Evolutionary conservation across 2,888 invertebrate genomes (phyloP).

Genomic region (Camptogramma bilineatum): DNA sequence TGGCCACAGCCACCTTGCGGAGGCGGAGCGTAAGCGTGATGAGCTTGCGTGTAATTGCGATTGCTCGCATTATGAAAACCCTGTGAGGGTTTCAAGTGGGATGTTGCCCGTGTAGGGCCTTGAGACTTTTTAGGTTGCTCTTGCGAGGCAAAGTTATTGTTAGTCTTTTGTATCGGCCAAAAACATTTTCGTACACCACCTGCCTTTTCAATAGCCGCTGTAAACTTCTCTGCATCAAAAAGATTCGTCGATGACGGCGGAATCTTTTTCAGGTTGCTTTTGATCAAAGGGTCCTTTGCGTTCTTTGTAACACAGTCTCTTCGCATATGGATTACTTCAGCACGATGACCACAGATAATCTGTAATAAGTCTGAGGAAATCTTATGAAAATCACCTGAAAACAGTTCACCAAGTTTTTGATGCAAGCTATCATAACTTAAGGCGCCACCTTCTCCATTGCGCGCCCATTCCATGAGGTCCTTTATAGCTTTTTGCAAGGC

Average conservation of each 20-base stretch:
- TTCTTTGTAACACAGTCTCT: conserved; percentile 28
- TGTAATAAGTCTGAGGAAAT: not conserved
- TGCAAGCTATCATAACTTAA: not conserved
- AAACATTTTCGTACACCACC: not conserved
- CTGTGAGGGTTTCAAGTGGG: too few species aligned
- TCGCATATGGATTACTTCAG: conserved; percentile 36
- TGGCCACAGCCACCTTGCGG: too few species aligned
- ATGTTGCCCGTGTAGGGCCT: too few species aligned
- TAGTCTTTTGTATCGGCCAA: not conserved
- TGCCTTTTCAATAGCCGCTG: not conserved
- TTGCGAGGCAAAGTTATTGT: too few species aligned
- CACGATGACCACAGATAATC: conserved; percentile 3
- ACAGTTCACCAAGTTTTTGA: conserved; percentile 22
- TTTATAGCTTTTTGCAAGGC: not conserved
- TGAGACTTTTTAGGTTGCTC: too few species aligned
- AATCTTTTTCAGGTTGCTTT: conserved; percentile 23
- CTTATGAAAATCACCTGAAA: conserved; percentile 26
- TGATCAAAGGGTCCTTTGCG: conserved; percentile 35
- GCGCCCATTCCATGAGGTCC: too few species aligned
- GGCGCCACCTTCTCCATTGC: not conserved
- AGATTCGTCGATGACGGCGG: conserved; percentile 18
- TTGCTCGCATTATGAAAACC: too few species aligned
- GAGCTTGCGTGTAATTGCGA: too few species aligned
- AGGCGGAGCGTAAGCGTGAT: too few species aligned
- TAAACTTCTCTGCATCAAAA: not conserved